Base-by-base conservation (phyloP, 1,140 invertebrate species). In the Drosophila triauraria region DNA sequence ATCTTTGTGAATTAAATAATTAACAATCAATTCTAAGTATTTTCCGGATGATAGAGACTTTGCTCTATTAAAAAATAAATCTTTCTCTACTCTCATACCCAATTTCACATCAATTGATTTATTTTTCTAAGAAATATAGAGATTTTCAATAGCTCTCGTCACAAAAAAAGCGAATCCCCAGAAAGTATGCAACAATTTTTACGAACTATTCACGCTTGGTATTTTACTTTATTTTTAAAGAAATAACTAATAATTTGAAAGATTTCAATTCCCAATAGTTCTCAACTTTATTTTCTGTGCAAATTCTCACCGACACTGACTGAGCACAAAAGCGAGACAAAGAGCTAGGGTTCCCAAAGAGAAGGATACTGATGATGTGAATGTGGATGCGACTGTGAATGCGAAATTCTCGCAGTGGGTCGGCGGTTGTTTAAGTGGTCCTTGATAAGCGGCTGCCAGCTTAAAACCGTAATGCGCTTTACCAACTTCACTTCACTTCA, bases 381-480 rank as follows among this genome's bases (percentile, higher is more conserved):
- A 71, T 71, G 65, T 40, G 59, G 23, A 38, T 71, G 53, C 67
- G 32, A 35, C 32, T 35, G 61, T 25, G 40, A 40, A 67, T 71
- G 53, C 67, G 53, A 59, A 72, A 72, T 72, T 72, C 70, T 72
- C 54, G 46, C 70, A 72, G 70, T 72, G 70, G 69, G 69, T 72
- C 69, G 53, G 58, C 76, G 80, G 80, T 65, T 80, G 70, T 80
- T 88, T 88, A 80, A 83, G 83, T 86, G 80, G 80, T 87, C 67
- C 83, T 80, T 88, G 83, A 83, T 86, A 87, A 86, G 83, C 84
- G 84, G 80, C 76, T 83, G 83, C 54, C 69, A 78, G 46, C 78
- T 61, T 72, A 86, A 86, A 69, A 65, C 74, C 74, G 50, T 85
- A 87, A 86, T 82, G 83, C 83, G 83, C 83, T 83, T 86, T 69